Base-by-base conservation (phyloP, 2,113 vertebrate species). In the Platysteira castanea region DNA sequence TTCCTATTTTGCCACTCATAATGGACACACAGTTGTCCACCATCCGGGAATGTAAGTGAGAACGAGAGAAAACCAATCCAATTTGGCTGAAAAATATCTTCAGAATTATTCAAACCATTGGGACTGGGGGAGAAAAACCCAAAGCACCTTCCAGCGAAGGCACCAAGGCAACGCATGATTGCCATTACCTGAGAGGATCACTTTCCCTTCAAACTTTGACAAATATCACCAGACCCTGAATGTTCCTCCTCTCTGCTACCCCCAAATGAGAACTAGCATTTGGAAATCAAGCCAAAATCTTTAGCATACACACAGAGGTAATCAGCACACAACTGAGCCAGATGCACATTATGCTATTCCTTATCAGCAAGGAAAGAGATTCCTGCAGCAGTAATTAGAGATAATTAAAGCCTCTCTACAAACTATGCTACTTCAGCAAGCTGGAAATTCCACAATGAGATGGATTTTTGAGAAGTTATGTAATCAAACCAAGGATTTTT, bases 321-420 rank as follows among this genome's bases (percentile, higher is more conserved):
- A 93, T 84, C 89, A 89, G 91, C 79, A 70, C 3, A 15, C 63
- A 91, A 65, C 71, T 0, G 7, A 77, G 82, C 83, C 92, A 95
- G 88, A 91, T 91, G 90, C 79, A 88, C 92, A 89, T 90, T 90
- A 90, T 71, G 92, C 79, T 89, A 33, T 33, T 92, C 83, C 69
- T 96, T 84, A 95, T 61, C 87, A 89, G 65, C 73, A 91, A 63
- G 69, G 35, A 23, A 91, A 96, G 71, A 93, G 92, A 95, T 85
- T 84, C 93, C 87, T 96, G 92, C 80, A 93, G 91, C 87, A 94
- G 61, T 73, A 81, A 84, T 92, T 42, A 76, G 16, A 77, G 76
- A 52, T 85, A 94, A 84, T 74, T 87, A 76, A 69, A 90, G 53
- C 52, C 35, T 46, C 68, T 95, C 83, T 64, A 50, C 33, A 42